A percentile compares a stretch with the other conserved stretches of the same genome.
Conservation (phyloP, 2,888 invertebrate species). For the Ophion obscuratus region DNA sequence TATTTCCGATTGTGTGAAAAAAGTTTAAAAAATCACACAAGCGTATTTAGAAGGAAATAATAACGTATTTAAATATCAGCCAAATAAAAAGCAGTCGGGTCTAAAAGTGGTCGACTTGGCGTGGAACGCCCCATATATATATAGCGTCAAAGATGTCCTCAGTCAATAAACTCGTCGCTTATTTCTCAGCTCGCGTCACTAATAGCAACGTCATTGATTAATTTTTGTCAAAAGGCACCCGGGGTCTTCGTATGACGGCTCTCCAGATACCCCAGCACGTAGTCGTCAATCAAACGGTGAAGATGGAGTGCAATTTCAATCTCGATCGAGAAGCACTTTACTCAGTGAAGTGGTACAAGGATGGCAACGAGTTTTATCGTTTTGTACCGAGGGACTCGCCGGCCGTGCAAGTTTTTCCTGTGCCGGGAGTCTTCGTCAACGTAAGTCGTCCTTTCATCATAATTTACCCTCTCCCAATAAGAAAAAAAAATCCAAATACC, state of each 20-base stretch:
- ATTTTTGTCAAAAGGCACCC: conserved; percentile 43
- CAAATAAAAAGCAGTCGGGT: no score
- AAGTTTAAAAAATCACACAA: no score
- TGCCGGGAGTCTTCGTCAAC: conserved; percentile 83
- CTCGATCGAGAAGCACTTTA: conserved; percentile 83
- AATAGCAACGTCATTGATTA: conserved; percentile 29
- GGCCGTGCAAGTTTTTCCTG: conserved; percentile 81
- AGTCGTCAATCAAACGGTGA: conserved; percentile 83
- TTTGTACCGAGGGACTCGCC: conserved; percentile 83
- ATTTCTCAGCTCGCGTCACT: neutral
- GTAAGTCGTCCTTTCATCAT: conserved; percentile 74
- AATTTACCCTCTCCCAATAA: neutral
- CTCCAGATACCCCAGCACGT: conserved; percentile 83
- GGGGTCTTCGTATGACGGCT: conserved; percentile 82
- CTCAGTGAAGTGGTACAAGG: conserved; percentile 85
- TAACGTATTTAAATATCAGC: no score
- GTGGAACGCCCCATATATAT: no score
- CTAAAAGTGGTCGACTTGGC: no score
- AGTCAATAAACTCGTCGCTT: no score
- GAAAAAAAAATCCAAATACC: neutral
- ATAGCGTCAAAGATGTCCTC: no score
- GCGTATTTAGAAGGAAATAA: no score
- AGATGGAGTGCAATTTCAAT: conserved; percentile 84
- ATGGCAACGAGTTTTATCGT: conserved; percentile 84
- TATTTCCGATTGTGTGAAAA: no score